These are phyloP conservation scores for Pseudopodoces humilis DNA, from an alignment of 2,113 vertebrate genomes.

Conservation along the genomic window DNA sequence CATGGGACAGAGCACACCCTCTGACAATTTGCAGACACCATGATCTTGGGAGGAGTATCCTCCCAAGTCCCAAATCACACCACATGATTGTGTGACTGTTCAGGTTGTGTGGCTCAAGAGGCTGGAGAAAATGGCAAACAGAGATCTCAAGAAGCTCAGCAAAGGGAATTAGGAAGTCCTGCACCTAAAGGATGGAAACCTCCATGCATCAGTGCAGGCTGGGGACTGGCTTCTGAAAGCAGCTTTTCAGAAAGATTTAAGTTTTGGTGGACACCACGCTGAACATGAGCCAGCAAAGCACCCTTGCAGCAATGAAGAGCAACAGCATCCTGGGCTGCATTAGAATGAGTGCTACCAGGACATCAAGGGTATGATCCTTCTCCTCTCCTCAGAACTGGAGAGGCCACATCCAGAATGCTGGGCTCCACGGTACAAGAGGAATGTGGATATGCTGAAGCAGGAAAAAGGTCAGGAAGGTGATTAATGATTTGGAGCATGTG, in stretches of 20 bases:
- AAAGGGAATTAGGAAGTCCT: background rate
- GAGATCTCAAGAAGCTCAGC: background rate
- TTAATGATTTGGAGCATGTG: background rate
- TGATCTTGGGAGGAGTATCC: background rate
- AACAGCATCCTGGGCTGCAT: background rate
- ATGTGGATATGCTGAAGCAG: background rate
- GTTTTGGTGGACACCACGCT: background rate
- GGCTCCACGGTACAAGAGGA: background rate
- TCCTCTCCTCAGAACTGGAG: background rate
- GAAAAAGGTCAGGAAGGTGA: background rate
- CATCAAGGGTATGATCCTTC: background rate
- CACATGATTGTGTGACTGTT: background rate
- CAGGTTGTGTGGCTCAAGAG: background rate
- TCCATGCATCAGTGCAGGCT: background rate
- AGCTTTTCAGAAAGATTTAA: background rate
- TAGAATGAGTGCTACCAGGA: background rate
- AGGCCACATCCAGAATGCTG: background rate
- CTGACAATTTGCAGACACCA: background rate
- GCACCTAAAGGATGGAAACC: background rate
- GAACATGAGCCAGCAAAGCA: background rate
- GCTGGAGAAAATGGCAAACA: background rate
- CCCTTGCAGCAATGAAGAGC: background rate
- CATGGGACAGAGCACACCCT: background rate
- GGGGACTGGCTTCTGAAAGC: background rate
- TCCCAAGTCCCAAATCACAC: too few species aligned